These are phyloP conservation scores for Ciconia stormi DNA, from an alignment of 2,113 vertebrate species.

Conservation along the genomic window DNA sequence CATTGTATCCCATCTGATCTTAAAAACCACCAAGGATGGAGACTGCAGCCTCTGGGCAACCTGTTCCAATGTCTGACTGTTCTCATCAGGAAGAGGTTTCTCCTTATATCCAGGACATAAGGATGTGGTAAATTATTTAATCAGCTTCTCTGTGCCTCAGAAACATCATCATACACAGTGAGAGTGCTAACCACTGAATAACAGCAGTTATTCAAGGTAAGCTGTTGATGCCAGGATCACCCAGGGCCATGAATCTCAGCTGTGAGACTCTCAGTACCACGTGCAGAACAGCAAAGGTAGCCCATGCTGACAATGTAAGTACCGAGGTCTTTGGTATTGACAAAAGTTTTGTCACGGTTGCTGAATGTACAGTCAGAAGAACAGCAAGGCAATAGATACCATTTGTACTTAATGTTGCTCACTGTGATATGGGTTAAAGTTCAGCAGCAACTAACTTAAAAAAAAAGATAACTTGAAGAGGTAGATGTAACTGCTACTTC, in stretches of 20 bases:
- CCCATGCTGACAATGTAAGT: neutral
- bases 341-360: neutral
- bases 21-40: neutral
- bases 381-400: neutral
- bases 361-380: neutral
- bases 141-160: neutral
- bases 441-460: neutral
- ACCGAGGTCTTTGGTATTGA: neutral
- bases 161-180: neutral
- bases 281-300: neutral
- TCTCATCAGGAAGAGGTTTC: neutral
- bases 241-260: neutral
- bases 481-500: neutral
- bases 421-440: neutral
- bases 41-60: neutral
- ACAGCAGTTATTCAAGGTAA: neutral
- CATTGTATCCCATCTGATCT: neutral
- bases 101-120: neutral
- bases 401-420: neutral
- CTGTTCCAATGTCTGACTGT: neutral
- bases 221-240: neutral
- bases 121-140: neutral
- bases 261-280: neutral
- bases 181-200: neutral
- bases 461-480: neutral